Conservation (phyloP, 2,113 vertebrate genomes). For the Dipodomys merriami region DNA sequence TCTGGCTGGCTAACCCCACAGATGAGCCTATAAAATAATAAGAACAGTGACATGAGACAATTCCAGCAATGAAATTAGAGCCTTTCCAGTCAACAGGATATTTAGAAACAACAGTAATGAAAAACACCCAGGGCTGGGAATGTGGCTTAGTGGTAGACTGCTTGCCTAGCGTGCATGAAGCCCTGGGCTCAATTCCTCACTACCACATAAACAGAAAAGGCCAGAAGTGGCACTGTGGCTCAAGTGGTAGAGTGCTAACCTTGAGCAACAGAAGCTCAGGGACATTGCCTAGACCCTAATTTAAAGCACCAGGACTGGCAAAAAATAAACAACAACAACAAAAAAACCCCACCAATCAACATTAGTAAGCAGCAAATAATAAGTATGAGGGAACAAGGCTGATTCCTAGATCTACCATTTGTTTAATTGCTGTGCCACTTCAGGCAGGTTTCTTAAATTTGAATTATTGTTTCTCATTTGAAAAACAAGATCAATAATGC, state of each 20-base stretch:
- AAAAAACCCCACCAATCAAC: too few species aligned
- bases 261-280: too few species aligned
- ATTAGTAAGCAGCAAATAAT: neutral
- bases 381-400: neutral
- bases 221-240: too few species aligned
- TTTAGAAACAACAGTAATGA: constrained; percentile 9
- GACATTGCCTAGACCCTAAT: too few species aligned
- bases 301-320: too few species aligned
- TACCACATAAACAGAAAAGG: too few species aligned
- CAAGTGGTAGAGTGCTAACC: too few species aligned
- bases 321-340: too few species aligned
- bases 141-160: too few species aligned
- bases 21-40: constrained; percentile 88
- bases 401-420: neutral
- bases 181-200: too few species aligned
- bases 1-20: constrained; percentile 94
- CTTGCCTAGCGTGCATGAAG: too few species aligned
- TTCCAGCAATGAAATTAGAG: neutral
- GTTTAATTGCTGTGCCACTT: constrained; percentile 11
- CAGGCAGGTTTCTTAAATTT: constrained; percentile 33
- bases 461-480: neutral
- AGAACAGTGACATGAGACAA: constrained; percentile 25
- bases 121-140: neutral
- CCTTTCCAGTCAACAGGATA: neutral
- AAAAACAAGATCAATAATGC: constrained; percentile 23